A percentile compares a stretch with the other conserved stretches of the same genome.
Conservation (phyloP, 2,113 vertebrate genomes). For the Poeciliopsis occidentalis region DNA sequence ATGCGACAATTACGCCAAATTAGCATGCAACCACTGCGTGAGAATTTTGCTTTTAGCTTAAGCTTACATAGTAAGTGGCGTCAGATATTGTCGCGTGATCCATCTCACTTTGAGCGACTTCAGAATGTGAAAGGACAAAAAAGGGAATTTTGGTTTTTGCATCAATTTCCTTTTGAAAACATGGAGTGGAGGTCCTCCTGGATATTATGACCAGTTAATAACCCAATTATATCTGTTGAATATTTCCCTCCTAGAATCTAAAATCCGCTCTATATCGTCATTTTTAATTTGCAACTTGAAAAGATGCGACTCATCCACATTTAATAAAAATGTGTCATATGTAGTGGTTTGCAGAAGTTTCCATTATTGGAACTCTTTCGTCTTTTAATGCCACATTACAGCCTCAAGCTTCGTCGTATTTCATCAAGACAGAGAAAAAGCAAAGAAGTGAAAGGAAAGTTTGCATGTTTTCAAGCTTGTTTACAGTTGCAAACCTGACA, state of each 20-base stretch:
- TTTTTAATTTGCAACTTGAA: not conserved
- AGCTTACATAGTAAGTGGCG: not conserved
- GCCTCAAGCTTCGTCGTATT: not conserved
- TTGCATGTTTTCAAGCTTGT: not conserved
- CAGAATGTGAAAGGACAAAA: not conserved
- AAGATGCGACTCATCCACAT: not conserved
- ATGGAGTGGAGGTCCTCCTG: no score
- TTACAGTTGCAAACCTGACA: not conserved
- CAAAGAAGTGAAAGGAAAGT: not conserved
- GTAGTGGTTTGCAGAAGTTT: not conserved
- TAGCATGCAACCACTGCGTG: not conserved
- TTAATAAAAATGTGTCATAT: not conserved
- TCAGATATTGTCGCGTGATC: not conserved
- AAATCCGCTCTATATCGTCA: not conserved
- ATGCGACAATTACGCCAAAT: not conserved
- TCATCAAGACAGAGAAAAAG: not conserved
- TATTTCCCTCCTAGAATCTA: not conserved
- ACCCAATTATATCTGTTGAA: not conserved
- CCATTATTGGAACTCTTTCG: not conserved
- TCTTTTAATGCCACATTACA: not conserved
- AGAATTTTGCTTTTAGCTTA: slow-evolving; percentile 4
- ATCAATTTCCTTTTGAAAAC: not conserved
- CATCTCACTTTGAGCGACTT: not conserved
- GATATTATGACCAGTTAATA: not conserved
- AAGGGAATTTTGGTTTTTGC: not conserved